These are phyloP conservation scores for Cyaniris semiargus DNA, from an alignment of 2,888 invertebrate genomes.

Conservation along the genomic window DNA sequence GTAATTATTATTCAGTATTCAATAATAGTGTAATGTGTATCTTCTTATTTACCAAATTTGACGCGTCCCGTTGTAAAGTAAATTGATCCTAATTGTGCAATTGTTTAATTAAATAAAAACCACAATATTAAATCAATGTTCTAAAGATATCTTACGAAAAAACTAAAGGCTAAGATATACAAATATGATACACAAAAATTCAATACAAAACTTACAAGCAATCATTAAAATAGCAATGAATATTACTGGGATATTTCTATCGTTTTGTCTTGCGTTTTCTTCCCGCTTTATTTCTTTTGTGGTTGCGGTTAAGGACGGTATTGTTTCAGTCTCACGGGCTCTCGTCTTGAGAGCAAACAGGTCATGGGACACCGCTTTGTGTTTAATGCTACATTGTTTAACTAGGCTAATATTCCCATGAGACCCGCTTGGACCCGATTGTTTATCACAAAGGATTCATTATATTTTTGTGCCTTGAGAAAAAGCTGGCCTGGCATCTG, in stretches of 20 bases:
- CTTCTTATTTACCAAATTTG: too few relatives aligned
- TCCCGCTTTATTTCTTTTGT: slow-evolving; percentile 57
- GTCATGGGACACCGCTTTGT: slow-evolving; percentile 61
- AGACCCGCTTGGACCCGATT: slow-evolving; percentile 41
- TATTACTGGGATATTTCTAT: slow-evolving; percentile 41
- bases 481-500: not conserved
- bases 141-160: not conserved
- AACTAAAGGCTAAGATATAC: not conserved
- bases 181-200: not conserved
- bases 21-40: too few relatives aligned
- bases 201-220: not conserved
- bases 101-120: not conserved
- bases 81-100: not conserved
- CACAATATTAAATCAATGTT: too few relatives aligned
- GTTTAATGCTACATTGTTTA: slow-evolving; percentile 60
- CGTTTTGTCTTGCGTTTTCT: slow-evolving; percentile 54
- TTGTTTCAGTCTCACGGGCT: slow-evolving; percentile 67
- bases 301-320: slow-evolving; percentile 52
- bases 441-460: slow-evolving; percentile 30
- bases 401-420: slow-evolving; percentile 65
- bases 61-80: too few relatives aligned
- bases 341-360: slow-evolving; percentile 65
- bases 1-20: too few relatives aligned
- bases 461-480: slow-evolving; percentile 25
- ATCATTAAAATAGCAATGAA: slow-evolving; percentile 34